Evolutionary conservation across 2,797 vertebrate genomes (phyloP).

Genomic region (Chromobotia macracanthus): DNA sequence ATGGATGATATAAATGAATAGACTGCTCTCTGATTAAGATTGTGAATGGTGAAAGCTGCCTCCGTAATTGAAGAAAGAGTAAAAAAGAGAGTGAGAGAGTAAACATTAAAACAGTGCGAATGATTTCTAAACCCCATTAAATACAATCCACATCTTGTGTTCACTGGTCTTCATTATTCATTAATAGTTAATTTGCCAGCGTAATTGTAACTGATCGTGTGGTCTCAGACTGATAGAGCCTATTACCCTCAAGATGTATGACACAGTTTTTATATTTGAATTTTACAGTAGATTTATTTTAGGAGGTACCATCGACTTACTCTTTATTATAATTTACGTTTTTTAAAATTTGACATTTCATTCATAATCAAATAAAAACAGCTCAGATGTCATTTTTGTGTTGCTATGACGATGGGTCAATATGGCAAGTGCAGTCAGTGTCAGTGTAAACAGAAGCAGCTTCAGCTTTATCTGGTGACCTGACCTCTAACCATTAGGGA

Average conservation of each 20-base stretch:
- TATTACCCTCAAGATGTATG: constrained; percentile 29
- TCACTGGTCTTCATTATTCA: constrained; percentile 39
- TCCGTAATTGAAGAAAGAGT: constrained; percentile 30
- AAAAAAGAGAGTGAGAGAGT: constrained; percentile 18
- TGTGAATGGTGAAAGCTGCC: constrained; percentile 32
- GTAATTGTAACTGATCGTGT: constrained; percentile 38
- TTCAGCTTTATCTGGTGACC: constrained; percentile 11
- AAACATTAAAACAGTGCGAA: constrained; percentile 39
- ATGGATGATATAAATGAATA: constrained; percentile 49
- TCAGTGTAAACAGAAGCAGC: background rate
- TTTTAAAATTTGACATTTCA: background rate
- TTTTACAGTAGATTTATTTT: constrained; percentile 23
- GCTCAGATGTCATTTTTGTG: background rate
- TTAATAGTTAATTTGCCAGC: constrained; percentile 41
- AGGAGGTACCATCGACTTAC: background rate
- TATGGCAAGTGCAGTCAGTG: background rate
- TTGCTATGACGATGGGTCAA: background rate
- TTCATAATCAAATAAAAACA: background rate
- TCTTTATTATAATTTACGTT: background rate
- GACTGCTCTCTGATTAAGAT: constrained; percentile 41
- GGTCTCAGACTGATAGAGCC: constrained; percentile 18
- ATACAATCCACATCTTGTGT: constrained; percentile 27
- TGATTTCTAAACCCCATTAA: constrained; percentile 43
- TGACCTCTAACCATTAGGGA: constrained; percentile 7
- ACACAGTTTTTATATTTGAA: constrained; percentile 34